Evolutionary conservation across 2,888 invertebrate species (phyloP), one percentile per base, ranked within the genome.

Genomic region (Drosophila quinaria): DNA sequence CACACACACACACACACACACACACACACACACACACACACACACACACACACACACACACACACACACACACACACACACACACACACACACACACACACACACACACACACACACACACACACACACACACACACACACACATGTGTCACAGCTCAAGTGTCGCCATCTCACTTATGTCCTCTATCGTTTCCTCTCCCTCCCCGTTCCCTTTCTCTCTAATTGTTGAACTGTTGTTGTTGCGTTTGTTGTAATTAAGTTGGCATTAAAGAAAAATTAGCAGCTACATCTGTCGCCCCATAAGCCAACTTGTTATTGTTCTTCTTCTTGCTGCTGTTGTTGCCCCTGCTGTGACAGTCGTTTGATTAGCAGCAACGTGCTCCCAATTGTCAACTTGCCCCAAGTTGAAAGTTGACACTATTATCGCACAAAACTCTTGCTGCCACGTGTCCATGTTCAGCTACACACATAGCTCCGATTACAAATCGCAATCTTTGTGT

Each of bases 241-340:
- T 59, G 46, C 49, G 60, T 47, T 66, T 68, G 55, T 71, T 72
- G 86, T 69, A 78, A 80, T 84, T 84, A 84, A 87, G 84, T 78
- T 83, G 70, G 73, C 89, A 84, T 84, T 89, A 83, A 78, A 83
- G 78, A 83, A 63, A 83, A 83, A 86, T 89, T 84, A 85, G 60
- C 73, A 69, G 78, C 72, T 63, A 77, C 68, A 73, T 68, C 54
- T 69, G 69, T 64, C 50, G 62, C 69, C 25, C 35, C 33, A 44
- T 39, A 37, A 56, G 41, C 42, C 22, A 51, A 31, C 47, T 5
- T 41, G 25, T 42, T 25, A 37, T 9, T 19, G 37, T 29, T 39
- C 25, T 25, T 39, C 25, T 25, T 25, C 25, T 25, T 39, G 35
- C n/a, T 17, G 10, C 9, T 25, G 52, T 33, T 19, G 41, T 10